Evolutionary conservation across 2,797 vertebrate species (phyloP).

Genomic region (Premnoplex brunnescens): DNA sequence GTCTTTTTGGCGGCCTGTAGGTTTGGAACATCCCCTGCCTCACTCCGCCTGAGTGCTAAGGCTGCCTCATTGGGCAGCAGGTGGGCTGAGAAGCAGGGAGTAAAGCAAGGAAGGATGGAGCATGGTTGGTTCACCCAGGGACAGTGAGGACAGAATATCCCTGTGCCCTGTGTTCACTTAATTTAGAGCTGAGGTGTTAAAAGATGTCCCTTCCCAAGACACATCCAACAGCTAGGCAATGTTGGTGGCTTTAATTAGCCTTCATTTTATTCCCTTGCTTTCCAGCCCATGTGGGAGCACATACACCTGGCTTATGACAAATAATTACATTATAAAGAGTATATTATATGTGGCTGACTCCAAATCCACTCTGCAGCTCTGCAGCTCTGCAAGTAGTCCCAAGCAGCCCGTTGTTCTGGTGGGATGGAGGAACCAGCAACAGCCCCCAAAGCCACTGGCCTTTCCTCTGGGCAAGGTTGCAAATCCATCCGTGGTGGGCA

Average conservation of each 20-base stretch:
- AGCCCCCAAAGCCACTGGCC: background rate
- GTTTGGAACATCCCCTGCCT: background rate
- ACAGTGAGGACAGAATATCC: background rate
- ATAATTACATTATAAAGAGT: background rate
- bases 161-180: background rate
- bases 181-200: background rate
- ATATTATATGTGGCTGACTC: background rate
- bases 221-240: accelerated
- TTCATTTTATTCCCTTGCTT: background rate
- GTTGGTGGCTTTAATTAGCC: background rate
- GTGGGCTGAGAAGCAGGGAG: accelerated
- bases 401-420: accelerated
- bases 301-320: background rate
- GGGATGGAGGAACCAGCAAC: background rate
- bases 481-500: accelerated
- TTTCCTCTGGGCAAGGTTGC: background rate
- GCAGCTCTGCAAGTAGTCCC: background rate
- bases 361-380: background rate
- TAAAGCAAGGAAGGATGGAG: background rate
- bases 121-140: too few species aligned
- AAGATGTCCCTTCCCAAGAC: background rate
- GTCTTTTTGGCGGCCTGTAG: background rate
- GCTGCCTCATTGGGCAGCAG: background rate
- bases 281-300: background rate
- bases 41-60: background rate